Base-by-base conservation (phyloP, 2,888 invertebrate species). In the Cataglyphis cursor region DNA sequence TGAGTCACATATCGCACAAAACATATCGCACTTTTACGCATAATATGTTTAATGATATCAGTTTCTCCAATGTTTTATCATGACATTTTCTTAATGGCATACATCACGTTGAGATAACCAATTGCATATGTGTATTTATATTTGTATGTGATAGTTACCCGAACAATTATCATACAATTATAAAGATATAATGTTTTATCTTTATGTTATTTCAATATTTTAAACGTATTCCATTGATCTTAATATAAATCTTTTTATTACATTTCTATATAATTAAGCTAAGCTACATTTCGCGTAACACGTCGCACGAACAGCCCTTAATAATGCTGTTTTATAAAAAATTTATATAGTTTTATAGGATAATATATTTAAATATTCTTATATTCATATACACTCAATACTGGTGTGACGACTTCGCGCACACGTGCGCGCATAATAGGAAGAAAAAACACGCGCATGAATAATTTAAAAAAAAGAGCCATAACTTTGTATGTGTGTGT, bases 391-490 rank as follows among this genome's bases (percentile, higher is more conserved):
- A 59, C 21, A 59, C 31, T 38, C 41, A 31, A 41, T 41, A 41
- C 3, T 54, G 9, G 6, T 41, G 28, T 51, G 31, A 66, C 54
- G n/a, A 70, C 59, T 31, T 70, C 5, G 41, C 31, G n/a, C 31
- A 76, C 76, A 48, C 70, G 24, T 21, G 70, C 24, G 44, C 6
- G 72, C 59, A 61, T 59, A 70, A 80, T 70, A 48, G 21, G 6
- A 21, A 74, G 48, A 24, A 24, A 24, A 62, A 35, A 15, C 68
- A 57, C 18, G 74, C 31, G 44, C 21, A 31, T 48, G 21, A 74
- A 61, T 62, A 74, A 74, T 74, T 62, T 1, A 62, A 44, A 74
- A 44, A 21, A 57, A 12, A 48, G 8, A 48, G 48, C 48, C 28
- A 44, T 41, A 62, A 51, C 21, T 41, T n/a, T 0, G 10, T 78